Percentiles rank a stretch among this genome's conserved stretches.
These are phyloP conservation scores for Balaenoptera acutorostrata DNA, from an alignment of 2,113 vertebrate genomes.

Conservation along the genomic window DNA sequence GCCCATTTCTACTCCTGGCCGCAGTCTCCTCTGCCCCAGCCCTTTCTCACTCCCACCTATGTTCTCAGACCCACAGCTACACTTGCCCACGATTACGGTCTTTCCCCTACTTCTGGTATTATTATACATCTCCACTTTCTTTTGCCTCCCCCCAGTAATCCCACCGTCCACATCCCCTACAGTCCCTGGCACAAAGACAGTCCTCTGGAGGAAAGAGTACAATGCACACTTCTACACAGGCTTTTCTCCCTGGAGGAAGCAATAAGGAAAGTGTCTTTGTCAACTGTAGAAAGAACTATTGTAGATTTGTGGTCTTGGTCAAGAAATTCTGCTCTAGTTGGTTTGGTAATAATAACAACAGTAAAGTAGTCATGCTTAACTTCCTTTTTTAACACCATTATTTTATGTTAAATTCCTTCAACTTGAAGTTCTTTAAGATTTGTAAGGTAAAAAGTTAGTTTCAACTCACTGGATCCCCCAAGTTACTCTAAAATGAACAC, in stretches of 20 bases:
- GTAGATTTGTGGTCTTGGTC: not conserved
- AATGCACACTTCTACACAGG: not conserved
- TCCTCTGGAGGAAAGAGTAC: not conserved
- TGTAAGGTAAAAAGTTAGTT: slow-evolving; percentile 11
- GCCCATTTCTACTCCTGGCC: not conserved
- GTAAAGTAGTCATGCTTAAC: not conserved
- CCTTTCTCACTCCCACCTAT: not conserved
- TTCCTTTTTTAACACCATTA: slow-evolving; percentile 39
- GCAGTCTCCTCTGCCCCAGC: not conserved
- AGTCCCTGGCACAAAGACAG: not conserved
- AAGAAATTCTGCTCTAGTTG: not conserved
- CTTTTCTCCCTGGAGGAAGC: not conserved
- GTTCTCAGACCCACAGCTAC: not conserved
- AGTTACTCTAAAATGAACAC: slow-evolving; percentile 15
- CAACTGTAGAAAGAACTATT: not conserved
- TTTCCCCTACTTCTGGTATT: not conserved
- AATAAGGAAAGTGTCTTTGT: not conserved
- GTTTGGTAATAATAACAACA: slow-evolving; percentile 38
- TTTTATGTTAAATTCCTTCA: slow-evolving; percentile 38
- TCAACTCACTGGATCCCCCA: not conserved
- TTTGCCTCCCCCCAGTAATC: not conserved
- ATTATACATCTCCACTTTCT: not conserved
- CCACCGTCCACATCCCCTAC: not conserved
- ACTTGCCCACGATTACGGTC: not conserved
- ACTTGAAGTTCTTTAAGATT: slow-evolving; percentile 31